Base-by-base conservation (phyloP, 2,113 vertebrate species). In the Limnothrissa miodon region DNA sequence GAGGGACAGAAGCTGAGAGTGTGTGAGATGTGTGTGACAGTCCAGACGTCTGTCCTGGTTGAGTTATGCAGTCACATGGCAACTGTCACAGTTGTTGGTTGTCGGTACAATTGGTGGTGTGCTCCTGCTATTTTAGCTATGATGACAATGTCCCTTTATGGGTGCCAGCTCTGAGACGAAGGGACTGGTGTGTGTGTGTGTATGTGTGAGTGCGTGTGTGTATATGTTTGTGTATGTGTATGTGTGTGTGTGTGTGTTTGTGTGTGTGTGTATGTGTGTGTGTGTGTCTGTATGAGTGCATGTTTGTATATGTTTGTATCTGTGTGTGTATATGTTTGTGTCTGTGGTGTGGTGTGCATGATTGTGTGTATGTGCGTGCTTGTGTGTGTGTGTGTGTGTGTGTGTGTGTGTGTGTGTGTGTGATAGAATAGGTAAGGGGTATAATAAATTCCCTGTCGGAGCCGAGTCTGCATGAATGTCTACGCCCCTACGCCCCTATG, bases 401-500 rank as follows among this genome's bases (percentile, higher is more conserved):
- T 56, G 53, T 56, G 53, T 56, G 53, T 56, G 53, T 88, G 78
- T 82, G 39, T 83, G 88, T 85, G 84, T 87, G 74, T 87, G 89
- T 80, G 87, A 51, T n/a, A n/a, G n/a, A n/a, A n/a, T n/a, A n/a
- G n/a, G n/a, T n/a, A n/a, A n/a, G n/a, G 85, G 4, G 29, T 4
- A 36, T 21, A 74, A 74, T 74, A 74, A 36, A 62, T 36, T 36
- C 66, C 29, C 66, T 74, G 17, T 17, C 19, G 66, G 66, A 85
- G 87, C 89, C 83, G 87, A 89, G 88, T 91, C 90, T 90, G 86
- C 46, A 44, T 45, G 81, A 19, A 45, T 29, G 82, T 83, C 45
- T 83, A n/a, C n/a, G n/a, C 33, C 78, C 82, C 39, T 90, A 87
- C 83, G 85, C 90, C 90, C 56, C 56, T 87, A 84, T 89, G 87